Percentiles rank a stretch among this genome's conserved stretches.
Conservation (phyloP, 2,797 vertebrate genomes). For the Ambastaia sidthimunki region DNA sequence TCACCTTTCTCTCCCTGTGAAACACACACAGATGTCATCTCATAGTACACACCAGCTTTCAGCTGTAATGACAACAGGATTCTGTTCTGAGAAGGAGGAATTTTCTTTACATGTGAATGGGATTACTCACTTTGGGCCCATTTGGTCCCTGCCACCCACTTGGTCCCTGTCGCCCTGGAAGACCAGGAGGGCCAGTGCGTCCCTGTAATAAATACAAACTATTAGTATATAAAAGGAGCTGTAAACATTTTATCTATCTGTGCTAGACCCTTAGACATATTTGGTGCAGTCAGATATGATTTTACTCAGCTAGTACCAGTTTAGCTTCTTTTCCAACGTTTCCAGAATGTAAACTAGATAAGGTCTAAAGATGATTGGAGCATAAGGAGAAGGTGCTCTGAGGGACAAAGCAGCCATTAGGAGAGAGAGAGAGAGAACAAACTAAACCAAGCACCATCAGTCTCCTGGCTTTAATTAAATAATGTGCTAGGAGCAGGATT, state of each 20-base stretch:
- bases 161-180: conserved; percentile 87
- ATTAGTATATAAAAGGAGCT: too few relatives aligned
- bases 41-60: neutral
- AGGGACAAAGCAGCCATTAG: conserved; percentile 21
- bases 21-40: conserved; percentile 11
- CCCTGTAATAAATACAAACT: conserved; percentile 75
- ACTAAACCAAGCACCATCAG: conserved; percentile 77
- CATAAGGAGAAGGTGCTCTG: conserved; percentile 30
- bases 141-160: conserved; percentile 87
- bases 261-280: too few relatives aligned
- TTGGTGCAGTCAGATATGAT: neutral
- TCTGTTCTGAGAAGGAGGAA: neutral
- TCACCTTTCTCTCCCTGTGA: conserved; percentile 96
- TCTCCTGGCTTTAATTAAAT: conserved; percentile 83
- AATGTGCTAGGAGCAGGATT: conserved; percentile 78
- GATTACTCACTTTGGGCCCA: conserved; percentile 89
- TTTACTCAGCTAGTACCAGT: neutral
- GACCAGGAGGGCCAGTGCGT: conserved; percentile 87
- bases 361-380: conserved; percentile 7
- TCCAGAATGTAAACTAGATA: conserved; percentile 11
- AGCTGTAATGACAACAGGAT: neutral
- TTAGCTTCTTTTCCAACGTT: neutral
- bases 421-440: conserved; percentile 53
- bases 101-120: conserved; percentile 26
- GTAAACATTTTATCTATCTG: too few relatives aligned